Base-by-base conservation (phyloP, 2,797 vertebrate species). In the Chrosomus eos region DNA sequence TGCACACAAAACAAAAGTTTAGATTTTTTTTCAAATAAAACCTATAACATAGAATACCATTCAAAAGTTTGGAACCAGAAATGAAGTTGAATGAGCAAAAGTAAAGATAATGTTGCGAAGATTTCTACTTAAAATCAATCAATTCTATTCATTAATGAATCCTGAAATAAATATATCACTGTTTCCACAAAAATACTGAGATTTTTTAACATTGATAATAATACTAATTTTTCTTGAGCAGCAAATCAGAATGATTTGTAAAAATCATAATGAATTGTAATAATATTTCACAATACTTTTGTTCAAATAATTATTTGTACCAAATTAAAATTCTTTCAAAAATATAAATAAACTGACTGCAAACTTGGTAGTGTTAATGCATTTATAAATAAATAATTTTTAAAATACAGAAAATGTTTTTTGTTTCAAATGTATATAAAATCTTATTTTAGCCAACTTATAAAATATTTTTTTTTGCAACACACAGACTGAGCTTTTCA, bases 121-220 rank as follows among this genome's bases (percentile, higher is more conserved):
- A 55, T 55, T 55, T 55, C 53, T 3, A 55, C 9, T 55, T 9
- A 58, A 58, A 23, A 55, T 55, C 3, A 55, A 55, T 9, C 4
- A 14, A 45, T 45, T 53, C 7, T 31, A 16, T 48, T 28, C n/a
- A 48, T 14, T 7, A 43, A 43, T 28, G 43, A 73, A 68, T 66
- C 62, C 28, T 19, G 28, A 8, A 66, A 19, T 55, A 66, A 66
- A 31, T 16, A 1, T 6, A 8, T 18, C 7, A 33, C 23, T n/a
- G 64, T 38, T 68, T 67, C 33, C 33, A 68, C 36, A 68, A 68
- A 68, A 68, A 23, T 68, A 68, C 21, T 40, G n/a, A 68, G 21
- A 6, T 40, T 18, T 26, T 43, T 71, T n/a, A 43, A 18, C 23
- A 45, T 26, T 45, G n/a, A 45, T 43, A 9, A 72, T 28, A 10